Conservation (phyloP, 2,113 vertebrate genomes). For the Ardeotis arabs region DNA sequence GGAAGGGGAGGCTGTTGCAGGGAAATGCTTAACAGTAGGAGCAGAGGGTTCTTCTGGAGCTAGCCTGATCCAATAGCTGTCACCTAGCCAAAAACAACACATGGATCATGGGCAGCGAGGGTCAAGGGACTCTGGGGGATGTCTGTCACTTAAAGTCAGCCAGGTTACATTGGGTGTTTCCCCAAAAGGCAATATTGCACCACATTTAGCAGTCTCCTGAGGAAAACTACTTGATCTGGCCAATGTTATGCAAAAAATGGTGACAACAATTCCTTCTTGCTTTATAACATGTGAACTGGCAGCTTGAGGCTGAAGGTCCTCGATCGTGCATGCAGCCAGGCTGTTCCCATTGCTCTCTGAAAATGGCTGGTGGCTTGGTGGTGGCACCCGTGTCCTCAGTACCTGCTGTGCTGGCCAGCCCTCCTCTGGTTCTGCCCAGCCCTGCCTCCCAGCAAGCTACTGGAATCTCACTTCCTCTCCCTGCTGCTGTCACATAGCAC, state of each 20-base stretch:
- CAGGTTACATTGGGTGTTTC: not conserved
- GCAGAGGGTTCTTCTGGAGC: not conserved
- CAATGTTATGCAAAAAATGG: not conserved
- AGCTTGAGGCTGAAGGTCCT: not conserved
- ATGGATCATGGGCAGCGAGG: not conserved
- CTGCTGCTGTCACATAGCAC: not conserved
- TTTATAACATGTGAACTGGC: accelerated
- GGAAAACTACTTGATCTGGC: not conserved
- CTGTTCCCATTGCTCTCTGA: not conserved
- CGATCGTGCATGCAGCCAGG: not conserved
- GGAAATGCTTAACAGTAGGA: not conserved
- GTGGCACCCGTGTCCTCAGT: not conserved
- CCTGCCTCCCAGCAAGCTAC: not conserved
- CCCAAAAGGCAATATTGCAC: not conserved
- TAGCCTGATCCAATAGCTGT: not conserved
- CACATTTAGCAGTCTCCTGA: not conserved
- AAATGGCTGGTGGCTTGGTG: not conserved
- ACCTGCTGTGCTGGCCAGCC: not conserved
- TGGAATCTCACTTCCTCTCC: not conserved
- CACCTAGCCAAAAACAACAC: not conserved
- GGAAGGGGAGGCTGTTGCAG: not conserved
- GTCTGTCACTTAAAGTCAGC: not conserved
- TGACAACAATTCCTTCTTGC: not conserved
- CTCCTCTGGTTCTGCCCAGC: not conserved
- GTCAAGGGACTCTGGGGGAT: not conserved